A percentile compares a stretch with the other conserved stretches of the same genome.
Conservation (phyloP, 2,113 vertebrate genomes). For the Henicopernis longicauda region DNA sequence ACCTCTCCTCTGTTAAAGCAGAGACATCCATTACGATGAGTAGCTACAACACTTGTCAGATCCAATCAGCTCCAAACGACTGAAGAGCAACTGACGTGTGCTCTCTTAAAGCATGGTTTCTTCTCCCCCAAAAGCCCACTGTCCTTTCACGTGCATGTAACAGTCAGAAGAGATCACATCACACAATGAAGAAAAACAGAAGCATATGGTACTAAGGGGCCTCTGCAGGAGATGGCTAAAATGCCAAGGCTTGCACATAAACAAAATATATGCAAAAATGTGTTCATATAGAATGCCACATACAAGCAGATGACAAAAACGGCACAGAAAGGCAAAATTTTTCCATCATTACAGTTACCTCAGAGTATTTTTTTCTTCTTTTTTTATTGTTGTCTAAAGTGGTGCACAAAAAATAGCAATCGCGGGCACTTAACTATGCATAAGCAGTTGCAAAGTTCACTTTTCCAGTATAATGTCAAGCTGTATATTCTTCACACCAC, state of each 20-base stretch:
- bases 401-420: not conserved
- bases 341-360: not conserved
- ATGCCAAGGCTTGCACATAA: slow-evolving; percentile 70
- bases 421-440: slow-evolving; percentile 35
- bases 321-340: slow-evolving; percentile 27
- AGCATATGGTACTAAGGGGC: slow-evolving; percentile 82
- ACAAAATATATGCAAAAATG: slow-evolving; percentile 75
- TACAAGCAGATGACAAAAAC: slow-evolving; percentile 53
- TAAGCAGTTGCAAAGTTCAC: slow-evolving; percentile 55
- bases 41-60: slow-evolving; percentile 92
- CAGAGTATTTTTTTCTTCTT: not conserved
- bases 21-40: slow-evolving; percentile 85
- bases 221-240: slow-evolving; percentile 76
- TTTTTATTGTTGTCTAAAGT: slow-evolving; percentile 10
- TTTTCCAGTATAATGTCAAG: slow-evolving; percentile 26
- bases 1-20: slow-evolving; percentile 76
- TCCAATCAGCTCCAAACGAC: slow-evolving; percentile 80
- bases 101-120: slow-evolving; percentile 77
- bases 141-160: slow-evolving; percentile 80
- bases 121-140: slow-evolving; percentile 76
- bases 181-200: slow-evolving; percentile 81
- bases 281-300: slow-evolving; percentile 53
- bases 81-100: slow-evolving; percentile 76
- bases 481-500: not conserved
- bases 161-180: slow-evolving; percentile 87